phyloP scores from a whole-genome alignment of 2,888 invertebrate species.

The Hemicrepidius hirtus region DNA sequence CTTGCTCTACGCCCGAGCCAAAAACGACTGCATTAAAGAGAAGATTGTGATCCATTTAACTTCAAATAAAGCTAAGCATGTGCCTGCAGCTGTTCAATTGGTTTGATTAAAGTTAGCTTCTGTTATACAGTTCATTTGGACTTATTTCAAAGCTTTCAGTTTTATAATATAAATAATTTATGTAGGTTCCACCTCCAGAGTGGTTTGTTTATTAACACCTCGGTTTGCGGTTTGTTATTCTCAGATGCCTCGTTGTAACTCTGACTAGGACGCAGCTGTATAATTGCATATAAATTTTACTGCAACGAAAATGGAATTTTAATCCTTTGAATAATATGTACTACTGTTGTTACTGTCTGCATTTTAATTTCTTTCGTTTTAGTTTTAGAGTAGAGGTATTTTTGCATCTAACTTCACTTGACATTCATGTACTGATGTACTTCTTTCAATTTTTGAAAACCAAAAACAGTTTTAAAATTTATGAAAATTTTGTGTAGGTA shows the following conservation, averaged over 20 bases:
- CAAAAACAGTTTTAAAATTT: too few species aligned
- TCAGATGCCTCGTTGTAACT: constrained; percentile 3
- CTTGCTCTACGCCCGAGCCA: background rate
- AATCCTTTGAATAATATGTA: background rate
- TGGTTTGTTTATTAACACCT: constrained; percentile 1
- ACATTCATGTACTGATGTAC: too few species aligned
- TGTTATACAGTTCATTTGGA: constrained; percentile 35
- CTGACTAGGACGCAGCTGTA: constrained; percentile 9
- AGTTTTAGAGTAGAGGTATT: too few species aligned
- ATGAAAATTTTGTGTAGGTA: too few species aligned
- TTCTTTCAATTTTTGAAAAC: too few species aligned
- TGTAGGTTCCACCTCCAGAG: background rate
- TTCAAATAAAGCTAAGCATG: constrained; percentile 31
- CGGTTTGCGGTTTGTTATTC: constrained; percentile 4
- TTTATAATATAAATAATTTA: constrained; percentile 4
- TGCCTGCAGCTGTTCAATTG: constrained; percentile 44
- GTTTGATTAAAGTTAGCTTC: constrained; percentile 30
- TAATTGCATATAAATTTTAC: constrained; percentile 25
- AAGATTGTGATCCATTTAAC: constrained; percentile 22
- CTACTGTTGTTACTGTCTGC: background rate
- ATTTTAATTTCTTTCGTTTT: constrained; percentile 10
- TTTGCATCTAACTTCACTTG: too few species aligned
- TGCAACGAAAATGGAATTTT: constrained; percentile 19
- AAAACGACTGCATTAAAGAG: background rate
- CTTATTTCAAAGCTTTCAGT: constrained; percentile 33